Conservation (phyloP, 2,797 vertebrate genomes). For the Labeo calbasu region DNA sequence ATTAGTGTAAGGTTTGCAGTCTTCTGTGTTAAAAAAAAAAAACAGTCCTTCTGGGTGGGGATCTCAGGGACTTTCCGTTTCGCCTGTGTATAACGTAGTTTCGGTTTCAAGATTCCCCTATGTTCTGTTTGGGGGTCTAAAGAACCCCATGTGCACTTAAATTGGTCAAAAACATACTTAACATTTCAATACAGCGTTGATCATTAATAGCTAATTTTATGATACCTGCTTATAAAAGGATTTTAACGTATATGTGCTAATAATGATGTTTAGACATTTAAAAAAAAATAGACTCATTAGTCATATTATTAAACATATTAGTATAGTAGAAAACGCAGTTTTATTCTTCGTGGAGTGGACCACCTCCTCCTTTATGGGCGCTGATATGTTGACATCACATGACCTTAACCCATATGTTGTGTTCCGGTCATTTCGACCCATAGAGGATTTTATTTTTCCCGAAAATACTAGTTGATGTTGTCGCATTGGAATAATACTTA, state of each 20-base stretch:
- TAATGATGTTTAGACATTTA: background rate
- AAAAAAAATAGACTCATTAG: background rate
- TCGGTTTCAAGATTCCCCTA: background rate
- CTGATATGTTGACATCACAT: background rate
- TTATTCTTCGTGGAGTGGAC: background rate
- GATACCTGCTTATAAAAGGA: background rate
- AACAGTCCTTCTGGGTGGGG: background rate
- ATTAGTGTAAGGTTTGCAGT: background rate
- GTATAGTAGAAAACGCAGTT: background rate
- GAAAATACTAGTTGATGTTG: background rate
- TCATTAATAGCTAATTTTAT: background rate
- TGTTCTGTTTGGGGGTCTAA: background rate
- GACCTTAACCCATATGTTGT: background rate
- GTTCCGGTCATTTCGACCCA: background rate
- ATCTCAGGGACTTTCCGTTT: conserved; percentile 72
- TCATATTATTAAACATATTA: too few species aligned
- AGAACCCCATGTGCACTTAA: background rate
- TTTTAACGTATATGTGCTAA: background rate
- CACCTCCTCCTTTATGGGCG: background rate
- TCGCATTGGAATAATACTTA: background rate
- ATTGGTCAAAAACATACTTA: background rate
- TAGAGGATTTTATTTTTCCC: background rate
- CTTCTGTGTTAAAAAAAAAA: background rate
- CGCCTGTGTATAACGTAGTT: background rate
- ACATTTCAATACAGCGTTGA: background rate